These are phyloP conservation scores for Cyrtonyx montezumae DNA, from an alignment of 2,113 vertebrate species.

Conservation along the genomic window DNA sequence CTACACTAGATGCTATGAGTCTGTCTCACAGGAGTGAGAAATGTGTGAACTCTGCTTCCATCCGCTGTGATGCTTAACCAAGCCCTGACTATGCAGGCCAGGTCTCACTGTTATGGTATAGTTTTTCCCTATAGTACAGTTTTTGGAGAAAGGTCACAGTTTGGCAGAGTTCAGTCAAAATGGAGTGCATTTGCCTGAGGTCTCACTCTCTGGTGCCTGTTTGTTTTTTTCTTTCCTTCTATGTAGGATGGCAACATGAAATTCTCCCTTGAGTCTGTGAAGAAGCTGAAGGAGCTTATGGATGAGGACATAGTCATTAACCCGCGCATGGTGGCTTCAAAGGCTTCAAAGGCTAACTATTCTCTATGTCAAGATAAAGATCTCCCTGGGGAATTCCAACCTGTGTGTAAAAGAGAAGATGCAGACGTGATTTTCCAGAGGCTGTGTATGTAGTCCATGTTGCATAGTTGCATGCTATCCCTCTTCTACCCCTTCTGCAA, in stretches of 20 bases:
- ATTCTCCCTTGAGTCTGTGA: slow-evolving; percentile 50
- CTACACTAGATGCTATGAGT: background rate
- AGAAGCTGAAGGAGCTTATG: slow-evolving; percentile 55
- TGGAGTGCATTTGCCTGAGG: background rate
- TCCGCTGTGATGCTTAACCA: fast-evolving
- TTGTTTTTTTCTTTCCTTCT: background rate
- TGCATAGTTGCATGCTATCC: fast-evolving
- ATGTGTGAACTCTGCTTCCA: background rate
- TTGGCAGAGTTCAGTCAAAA: background rate
- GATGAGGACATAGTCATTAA: background rate
- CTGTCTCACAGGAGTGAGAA: background rate
- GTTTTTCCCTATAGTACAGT: background rate
- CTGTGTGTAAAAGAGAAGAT: slow-evolving; percentile 40
- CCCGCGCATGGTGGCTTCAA: background rate
- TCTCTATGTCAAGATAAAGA: slow-evolving; percentile 16
- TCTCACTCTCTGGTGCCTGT: background rate
- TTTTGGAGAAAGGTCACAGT: background rate
- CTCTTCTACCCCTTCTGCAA: too few species aligned
- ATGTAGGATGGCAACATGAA: slow-evolving; percentile 54
- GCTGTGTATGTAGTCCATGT: slow-evolving; percentile 4
- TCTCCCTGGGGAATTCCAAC: slow-evolving; percentile 27
- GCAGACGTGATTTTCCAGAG: slow-evolving; percentile 20
- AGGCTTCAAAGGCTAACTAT: background rate
- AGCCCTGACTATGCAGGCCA: background rate
- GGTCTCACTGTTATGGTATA: background rate